phyloP scores from a whole-genome alignment of 2,113 vertebrate genomes.

The Tonatia bakeri region DNA sequence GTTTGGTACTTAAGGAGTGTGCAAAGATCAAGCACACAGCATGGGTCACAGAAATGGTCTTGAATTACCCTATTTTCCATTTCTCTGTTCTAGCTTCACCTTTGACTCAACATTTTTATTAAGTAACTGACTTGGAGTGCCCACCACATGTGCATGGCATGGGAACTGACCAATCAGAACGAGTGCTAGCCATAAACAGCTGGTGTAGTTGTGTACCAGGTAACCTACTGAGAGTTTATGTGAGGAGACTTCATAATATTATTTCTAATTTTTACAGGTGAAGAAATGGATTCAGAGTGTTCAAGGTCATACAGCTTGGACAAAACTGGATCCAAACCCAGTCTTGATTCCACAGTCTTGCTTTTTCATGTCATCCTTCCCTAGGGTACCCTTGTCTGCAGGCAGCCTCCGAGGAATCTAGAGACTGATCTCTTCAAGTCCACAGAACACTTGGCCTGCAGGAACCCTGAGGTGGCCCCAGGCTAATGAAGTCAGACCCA shows the following conservation, averaged over 20 bases:
- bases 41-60: not conserved
- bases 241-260: not conserved
- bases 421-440: not conserved
- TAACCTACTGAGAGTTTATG: not conserved
- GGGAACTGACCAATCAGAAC: not conserved
- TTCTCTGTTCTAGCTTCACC: not conserved
- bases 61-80: not conserved
- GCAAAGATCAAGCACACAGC: constrained; percentile 26
- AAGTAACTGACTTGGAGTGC: not conserved
- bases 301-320: not conserved
- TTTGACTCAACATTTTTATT: not conserved
- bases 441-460: not conserved
- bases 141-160: not conserved
- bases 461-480: not conserved
- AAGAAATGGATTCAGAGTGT: not conserved
- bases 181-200: not conserved
- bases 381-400: not conserved
- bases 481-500: constrained; percentile 35
- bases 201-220: not conserved
- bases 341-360: not conserved
- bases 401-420: not conserved
- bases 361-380: not conserved
- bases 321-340: not conserved
- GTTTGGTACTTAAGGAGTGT: constrained; percentile 7
- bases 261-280: not conserved